Base-by-base conservation (phyloP, 2,888 invertebrate genomes). In the Mesopsocus fuscifrons region DNA sequence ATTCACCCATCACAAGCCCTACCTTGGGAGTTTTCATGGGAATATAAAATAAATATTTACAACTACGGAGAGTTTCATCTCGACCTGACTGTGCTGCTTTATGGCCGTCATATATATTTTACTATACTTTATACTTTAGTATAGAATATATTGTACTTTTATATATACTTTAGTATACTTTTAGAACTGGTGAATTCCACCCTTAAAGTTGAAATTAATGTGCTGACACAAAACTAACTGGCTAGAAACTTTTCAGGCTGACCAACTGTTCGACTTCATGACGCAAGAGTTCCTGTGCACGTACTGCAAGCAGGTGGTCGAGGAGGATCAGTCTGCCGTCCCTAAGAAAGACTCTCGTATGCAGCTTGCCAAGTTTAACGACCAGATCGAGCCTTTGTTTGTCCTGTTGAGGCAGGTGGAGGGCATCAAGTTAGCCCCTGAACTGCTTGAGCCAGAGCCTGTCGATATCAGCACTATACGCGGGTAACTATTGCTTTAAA, bases 381-480 rank as follows among this genome's bases (percentile, higher is more conserved):
- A 92, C 58, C 92, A 94, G 58, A 65, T 94, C 48, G 88, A 92
- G 59, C 84, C 88, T 0, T 65, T 94, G n/a, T 94, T 84, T 61
- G 78, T 85, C 53, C 64, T 95, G 21, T 62, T 95, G 41, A 72
- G 84, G 55, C 84, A 89, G 62, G 88, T 89, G 2, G 92, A 94
- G 61, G 88, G 89, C 50, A 85, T 94, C 40, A 87, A 85, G 65
- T 62, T 95, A 49, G 77, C 94, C 6, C 89, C 91, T 8, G 88
- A 91, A 62, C 77, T 95, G 53, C 65, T 94, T 48, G 94, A 95
- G 61, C 94, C 95, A 0, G 94, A 94, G 63, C 89, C 89, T 15
- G 83, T 84, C 1, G 85, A 85, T 57, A 81, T 85, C 44, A 84
- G 81, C 55, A 79, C 81, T 6, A 84, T 87, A 52, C 65, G 78